Evolutionary conservation across 1,140 invertebrate genomes (phyloP).

Genomic region (Diprion similis): DNA sequence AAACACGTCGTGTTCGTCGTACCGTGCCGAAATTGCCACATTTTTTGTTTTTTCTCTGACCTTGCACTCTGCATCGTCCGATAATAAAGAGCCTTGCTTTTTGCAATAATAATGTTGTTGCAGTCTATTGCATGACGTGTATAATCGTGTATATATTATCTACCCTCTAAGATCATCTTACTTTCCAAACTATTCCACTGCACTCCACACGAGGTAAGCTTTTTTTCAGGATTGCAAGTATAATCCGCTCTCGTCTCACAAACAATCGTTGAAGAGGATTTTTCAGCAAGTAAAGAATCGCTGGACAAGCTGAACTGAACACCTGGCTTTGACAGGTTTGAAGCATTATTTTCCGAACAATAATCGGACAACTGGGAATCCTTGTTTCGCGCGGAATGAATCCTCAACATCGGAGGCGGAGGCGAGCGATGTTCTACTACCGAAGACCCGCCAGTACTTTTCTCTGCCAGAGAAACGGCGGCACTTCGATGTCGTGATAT

Average conservation of each 20-base stretch:
- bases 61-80: background rate
- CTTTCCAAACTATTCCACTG: background rate
- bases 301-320: too few relatives aligned
- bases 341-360: too few relatives aligned
- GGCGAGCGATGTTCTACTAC: too few relatives aligned
- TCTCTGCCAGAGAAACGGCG: too few relatives aligned
- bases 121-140: background rate
- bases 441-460: too few relatives aligned
- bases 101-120: background rate
- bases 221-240: background rate
- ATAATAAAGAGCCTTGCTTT: background rate
- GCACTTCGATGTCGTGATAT: too few relatives aligned
- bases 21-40: background rate
- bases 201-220: background rate
- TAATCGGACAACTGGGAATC: too few relatives aligned
- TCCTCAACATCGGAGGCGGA: too few relatives aligned
- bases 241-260: background rate
- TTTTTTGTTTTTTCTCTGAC: background rate
- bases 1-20: background rate
- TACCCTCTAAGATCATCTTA: background rate
- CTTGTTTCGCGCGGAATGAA: too few relatives aligned
- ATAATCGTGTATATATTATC: background rate
- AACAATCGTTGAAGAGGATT: background rate
- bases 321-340: too few relatives aligned
- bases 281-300: background rate